Evolutionary conservation across 1,140 invertebrate species (phyloP).

Genomic region (Pseudachorutes palmiensis): DNA sequence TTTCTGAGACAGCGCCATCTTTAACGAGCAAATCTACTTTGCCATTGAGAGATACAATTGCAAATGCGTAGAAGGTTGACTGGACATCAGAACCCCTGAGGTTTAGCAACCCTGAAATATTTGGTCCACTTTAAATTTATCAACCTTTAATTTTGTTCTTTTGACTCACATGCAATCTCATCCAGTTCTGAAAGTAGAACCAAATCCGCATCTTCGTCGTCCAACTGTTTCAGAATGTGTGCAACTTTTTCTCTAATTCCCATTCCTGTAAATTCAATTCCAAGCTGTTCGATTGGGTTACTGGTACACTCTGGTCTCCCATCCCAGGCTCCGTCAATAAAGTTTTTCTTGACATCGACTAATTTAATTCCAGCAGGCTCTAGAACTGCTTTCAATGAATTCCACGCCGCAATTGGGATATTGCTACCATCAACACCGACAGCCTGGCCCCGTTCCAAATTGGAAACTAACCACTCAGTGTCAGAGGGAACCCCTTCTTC

Average conservation of each 20-base stretch:
- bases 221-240: slow-evolving; percentile 57
- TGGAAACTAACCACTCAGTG: slow-evolving; percentile 24
- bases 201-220: slow-evolving; percentile 57
- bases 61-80: slow-evolving; percentile 72
- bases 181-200: slow-evolving; percentile 80
- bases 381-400: slow-evolving; percentile 46
- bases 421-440: slow-evolving; percentile 73
- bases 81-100: slow-evolving; percentile 85
- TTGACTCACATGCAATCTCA: slow-evolving; percentile 64
- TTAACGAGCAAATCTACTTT: slow-evolving; percentile 19
- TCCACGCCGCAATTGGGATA: slow-evolving; percentile 44
- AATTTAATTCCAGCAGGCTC: slow-evolving; percentile 48
- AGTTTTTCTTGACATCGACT: slow-evolving; percentile 40
- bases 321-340: slow-evolving; percentile 75
- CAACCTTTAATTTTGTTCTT: not conserved
- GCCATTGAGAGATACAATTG: slow-evolving; percentile 53
- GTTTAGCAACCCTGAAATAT: slow-evolving; percentile 66
- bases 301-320: slow-evolving; percentile 47
- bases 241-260: slow-evolving; percentile 64
- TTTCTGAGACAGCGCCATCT: not conserved
- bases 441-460: slow-evolving; percentile 39
- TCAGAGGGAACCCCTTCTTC: slow-evolving; percentile 15
- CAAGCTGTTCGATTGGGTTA: slow-evolving; percentile 47
- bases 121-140: not conserved
- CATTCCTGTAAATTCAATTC: slow-evolving; percentile 54